Evolutionary conservation across 2,797 vertebrate species (phyloP).

Genomic region (Aplochiton taeniatus): DNA sequence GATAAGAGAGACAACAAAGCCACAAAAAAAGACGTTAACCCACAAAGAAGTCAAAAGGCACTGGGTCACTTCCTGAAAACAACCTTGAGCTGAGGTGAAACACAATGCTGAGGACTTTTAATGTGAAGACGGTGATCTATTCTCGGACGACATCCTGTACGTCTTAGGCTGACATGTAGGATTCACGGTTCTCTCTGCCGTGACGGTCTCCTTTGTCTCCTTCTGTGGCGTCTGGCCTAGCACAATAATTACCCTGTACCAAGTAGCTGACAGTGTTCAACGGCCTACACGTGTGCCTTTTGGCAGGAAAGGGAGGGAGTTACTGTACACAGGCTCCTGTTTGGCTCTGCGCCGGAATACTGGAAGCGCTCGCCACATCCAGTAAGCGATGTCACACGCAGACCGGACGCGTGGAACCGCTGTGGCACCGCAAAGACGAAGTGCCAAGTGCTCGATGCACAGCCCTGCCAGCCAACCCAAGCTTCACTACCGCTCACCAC

Average conservation of each 20-base stretch:
- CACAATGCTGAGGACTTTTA: no score
- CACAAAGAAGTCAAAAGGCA: constrained; percentile 10
- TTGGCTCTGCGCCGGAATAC: constrained; percentile 27
- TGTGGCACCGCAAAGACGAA: constrained; percentile 44
- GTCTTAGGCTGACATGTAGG: no score
- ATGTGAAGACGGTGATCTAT: no score
- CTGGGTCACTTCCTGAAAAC: constrained; percentile 5
- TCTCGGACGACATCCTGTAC: no score
- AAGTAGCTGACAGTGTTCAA: constrained; percentile 48
- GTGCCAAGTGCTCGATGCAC: background rate
- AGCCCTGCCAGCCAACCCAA: no score
- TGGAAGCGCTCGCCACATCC: constrained; percentile 43
- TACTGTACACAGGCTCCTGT: constrained; percentile 20
- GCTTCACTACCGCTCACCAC: no score
- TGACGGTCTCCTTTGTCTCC: no score
- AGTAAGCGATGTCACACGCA: constrained; percentile 63
- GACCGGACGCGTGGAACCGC: constrained; percentile 24
- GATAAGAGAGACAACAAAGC: background rate
- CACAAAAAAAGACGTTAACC: constrained; percentile 12
- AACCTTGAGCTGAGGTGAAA: constrained; percentile 24
- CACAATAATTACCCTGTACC: background rate
- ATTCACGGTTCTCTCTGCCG: no score
- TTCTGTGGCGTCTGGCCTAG: no score
- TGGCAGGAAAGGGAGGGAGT: constrained; percentile 31
- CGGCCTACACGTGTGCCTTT: constrained; percentile 33